Evolutionary conservation across 2,797 vertebrate species (phyloP).

Genomic region (Syndactyla subalaris): DNA sequence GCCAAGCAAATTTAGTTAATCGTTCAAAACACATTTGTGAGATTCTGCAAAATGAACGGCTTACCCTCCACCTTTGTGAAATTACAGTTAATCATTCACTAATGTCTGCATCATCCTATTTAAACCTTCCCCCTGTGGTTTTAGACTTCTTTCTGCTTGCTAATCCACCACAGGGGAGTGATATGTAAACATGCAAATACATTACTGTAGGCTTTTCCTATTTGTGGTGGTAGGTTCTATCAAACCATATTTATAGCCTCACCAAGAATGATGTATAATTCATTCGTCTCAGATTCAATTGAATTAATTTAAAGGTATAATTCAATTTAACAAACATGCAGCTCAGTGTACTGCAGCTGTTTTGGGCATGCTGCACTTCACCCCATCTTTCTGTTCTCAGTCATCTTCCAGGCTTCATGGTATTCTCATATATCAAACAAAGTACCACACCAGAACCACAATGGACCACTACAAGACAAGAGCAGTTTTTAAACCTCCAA

Average conservation of each 20-base stretch:
- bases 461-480: background rate
- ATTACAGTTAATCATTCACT: constrained; percentile 75
- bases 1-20: constrained; percentile 65
- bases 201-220: constrained; percentile 52
- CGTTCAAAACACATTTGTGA: constrained; percentile 70
- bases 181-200: constrained; percentile 65
- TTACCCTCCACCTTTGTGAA: constrained; percentile 72
- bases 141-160: constrained; percentile 64
- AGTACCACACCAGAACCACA: background rate
- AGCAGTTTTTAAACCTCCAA: background rate
- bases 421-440: background rate
- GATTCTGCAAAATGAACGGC: constrained; percentile 60
- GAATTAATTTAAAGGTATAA: constrained; percentile 64
- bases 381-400: background rate
- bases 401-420: background rate
- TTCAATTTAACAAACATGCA: constrained; percentile 29
- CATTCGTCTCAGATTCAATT: constrained; percentile 29
- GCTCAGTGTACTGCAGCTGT: background rate
- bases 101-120: constrained; percentile 72
- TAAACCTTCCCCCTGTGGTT: constrained; percentile 69
- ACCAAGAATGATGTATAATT: constrained; percentile 58
- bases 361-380: background rate
- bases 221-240: constrained; percentile 37
- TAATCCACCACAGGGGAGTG: constrained; percentile 67
- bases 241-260: constrained; percentile 54